Conservation (phyloP, 2,113 vertebrate genomes). For the Hypocryptadius cinnamomeus region DNA sequence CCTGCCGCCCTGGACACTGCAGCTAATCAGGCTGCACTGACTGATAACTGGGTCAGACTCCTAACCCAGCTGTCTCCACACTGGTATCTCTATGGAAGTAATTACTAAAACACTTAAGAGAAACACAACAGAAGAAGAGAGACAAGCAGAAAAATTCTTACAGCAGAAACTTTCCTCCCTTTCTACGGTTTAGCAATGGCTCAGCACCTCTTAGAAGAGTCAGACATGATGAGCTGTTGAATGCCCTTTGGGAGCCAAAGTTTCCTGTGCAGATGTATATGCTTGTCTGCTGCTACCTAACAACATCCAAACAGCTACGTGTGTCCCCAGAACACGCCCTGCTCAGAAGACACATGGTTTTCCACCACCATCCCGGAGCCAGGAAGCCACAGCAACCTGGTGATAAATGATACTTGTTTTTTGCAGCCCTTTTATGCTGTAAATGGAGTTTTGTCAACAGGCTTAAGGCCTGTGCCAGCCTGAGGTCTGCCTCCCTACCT, state of each 20-base stretch:
- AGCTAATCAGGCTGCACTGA: neutral
- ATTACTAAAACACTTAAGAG: neutral
- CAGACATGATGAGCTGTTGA: constrained; percentile 25
- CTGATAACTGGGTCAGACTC: neutral
- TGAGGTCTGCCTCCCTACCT: neutral
- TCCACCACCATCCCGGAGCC: neutral
- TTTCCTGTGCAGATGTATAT: neutral
- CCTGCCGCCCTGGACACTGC: neutral
- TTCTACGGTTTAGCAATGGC: neutral
- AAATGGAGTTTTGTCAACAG: neutral
- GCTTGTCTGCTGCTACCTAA: neutral
- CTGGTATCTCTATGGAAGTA: neutral
- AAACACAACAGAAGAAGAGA: neutral
- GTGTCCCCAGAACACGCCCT: neutral
- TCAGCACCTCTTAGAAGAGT: constrained; percentile 25
- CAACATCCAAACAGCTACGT: neutral
- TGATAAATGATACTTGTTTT: neutral
- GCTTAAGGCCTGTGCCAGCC: neutral
- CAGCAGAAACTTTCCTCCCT: neutral
- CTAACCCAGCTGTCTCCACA: neutral
- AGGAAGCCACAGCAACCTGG: neutral
- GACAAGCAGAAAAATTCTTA: neutral
- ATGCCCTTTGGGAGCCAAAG: constrained; percentile 8
- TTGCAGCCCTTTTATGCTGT: neutral
- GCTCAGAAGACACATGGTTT: neutral